Percentiles rank a stretch among this genome's conserved stretches.
phyloP scores from a whole-genome alignment of 2,797 vertebrate genomes.

The Astyanax mexicanus region DNA sequence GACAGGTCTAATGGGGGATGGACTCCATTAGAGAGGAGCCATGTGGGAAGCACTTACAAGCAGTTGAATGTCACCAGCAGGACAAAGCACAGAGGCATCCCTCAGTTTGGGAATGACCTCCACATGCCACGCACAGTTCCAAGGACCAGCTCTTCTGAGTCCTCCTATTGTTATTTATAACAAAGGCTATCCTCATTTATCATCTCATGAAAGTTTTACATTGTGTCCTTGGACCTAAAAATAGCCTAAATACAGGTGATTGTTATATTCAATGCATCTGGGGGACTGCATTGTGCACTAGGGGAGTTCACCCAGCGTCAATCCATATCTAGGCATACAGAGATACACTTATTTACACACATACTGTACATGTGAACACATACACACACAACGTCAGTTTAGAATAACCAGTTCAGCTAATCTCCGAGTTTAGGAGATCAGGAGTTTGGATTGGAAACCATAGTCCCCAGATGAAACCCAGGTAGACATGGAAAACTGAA shows the following conservation, averaged over 20 bases:
- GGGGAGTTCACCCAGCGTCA: too few species aligned
- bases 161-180: background rate
- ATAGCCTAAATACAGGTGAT: background rate
- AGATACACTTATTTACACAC: too few species aligned
- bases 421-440: too few species aligned
- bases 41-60: conserved; percentile 33
- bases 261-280: background rate
- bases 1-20: conserved; percentile 22
- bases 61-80: conserved; percentile 19
- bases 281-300: too few species aligned
- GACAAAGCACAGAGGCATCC: background rate
- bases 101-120: conserved; percentile 12
- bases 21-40: conserved; percentile 48
- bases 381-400: too few species aligned
- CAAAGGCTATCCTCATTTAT: background rate
- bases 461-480: too few species aligned
- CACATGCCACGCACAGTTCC: background rate
- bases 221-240: background rate
- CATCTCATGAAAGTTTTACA: background rate
- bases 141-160: conserved; percentile 16
- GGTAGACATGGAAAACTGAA: too few species aligned
- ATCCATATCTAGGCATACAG: too few species aligned
- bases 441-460: too few species aligned
- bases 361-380: too few species aligned
- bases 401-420: too few species aligned